These are phyloP conservation scores for Anarrhichthys ocellatus DNA, from an alignment of 2,113 vertebrate genomes.

Conservation along the genomic window DNA sequence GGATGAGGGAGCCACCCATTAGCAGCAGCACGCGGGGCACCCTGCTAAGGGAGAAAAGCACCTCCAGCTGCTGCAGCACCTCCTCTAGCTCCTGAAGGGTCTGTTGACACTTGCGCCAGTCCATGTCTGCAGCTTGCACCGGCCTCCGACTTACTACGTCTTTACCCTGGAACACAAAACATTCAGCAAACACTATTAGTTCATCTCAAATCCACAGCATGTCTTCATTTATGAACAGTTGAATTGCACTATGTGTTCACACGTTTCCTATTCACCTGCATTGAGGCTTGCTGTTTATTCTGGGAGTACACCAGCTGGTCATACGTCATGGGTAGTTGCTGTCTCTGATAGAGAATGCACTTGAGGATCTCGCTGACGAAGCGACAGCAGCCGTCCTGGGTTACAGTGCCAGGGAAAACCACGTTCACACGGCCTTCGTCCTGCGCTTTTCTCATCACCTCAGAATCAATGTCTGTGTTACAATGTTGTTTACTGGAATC, in stretches of 20 bases:
- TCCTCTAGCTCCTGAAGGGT: conserved; percentile 88
- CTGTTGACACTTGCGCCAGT: conserved; percentile 86
- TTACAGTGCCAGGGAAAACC: conserved; percentile 88
- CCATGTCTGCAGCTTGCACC: conserved; percentile 56
- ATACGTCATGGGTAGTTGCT: conserved; percentile 95
- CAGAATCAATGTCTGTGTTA: conserved; percentile 52
- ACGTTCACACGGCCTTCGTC: conserved; percentile 85
- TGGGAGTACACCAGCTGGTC: conserved; percentile 90
- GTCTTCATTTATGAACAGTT: neutral
- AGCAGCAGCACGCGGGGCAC: conserved; percentile 94
- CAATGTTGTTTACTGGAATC: conserved; percentile 27
- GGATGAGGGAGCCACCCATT: conserved; percentile 88
- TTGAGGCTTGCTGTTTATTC: conserved; percentile 74
- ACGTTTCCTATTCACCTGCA: conserved; percentile 60
- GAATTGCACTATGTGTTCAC: neutral
- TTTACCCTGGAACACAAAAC: conserved; percentile 76
- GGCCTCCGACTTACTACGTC: conserved; percentile 77
- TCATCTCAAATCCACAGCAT: neutral
- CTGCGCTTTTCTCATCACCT: conserved; percentile 67
- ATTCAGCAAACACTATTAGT: neutral
- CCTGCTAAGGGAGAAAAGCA: conserved; percentile 88
- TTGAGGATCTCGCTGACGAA: conserved; percentile 95
- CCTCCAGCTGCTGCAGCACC: conserved; percentile 88
- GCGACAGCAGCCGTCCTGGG: conserved; percentile 88
- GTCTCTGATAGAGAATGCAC: conserved; percentile 92